Evolutionary conservation across 2,888 invertebrate species (phyloP), one percentile per base, ranked within the genome.

Genomic region (Graphium colonna): DNA sequence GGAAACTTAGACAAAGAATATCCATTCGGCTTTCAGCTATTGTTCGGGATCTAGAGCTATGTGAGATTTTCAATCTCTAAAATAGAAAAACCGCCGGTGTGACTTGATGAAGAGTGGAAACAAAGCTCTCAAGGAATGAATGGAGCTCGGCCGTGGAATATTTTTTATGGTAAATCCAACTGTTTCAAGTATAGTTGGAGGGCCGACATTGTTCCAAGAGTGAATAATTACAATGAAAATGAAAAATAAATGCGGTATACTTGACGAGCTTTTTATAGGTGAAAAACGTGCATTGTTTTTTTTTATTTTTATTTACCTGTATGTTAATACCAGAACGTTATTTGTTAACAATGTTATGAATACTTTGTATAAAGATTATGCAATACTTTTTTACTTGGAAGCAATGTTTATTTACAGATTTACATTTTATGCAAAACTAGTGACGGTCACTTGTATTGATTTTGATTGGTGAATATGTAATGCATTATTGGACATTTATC

Each of bases 51-150:
- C 36, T 47, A 17, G 38, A 41, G 47, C 47, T 47, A 36, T 42
- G 46, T 42, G 47, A 48, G 42, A 52, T 43, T 52, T 52, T 48
- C 43, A 52, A 52, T 52, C 47, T 52, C 38, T 47, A 21, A 42
- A 52, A 43, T 48, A 52, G 46, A 47, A 52, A 46, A 36, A 28
- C 12, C 3, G 47, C 42, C 28, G 47, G 38, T 43, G 46, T 42
- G 38, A 43, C 28, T 47, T 43, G 38, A 52, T 52, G 42, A 52
- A 42, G 38, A 52, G 41, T 47, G 36, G 47, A 47, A 48, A 52
- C 46, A 52, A 52, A 48, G 52, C 38, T 38, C 41, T 47, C 28
- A 4, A 26, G 28, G 17, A 26, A 43, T 52, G 47, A 52, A 47
- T 52, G 47, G 41, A 43, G 21, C 40, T 46, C 43, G 33, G 36